A percentile compares a stretch with the other conserved stretches of the same genome.
Evolutionary conservation across 1,140 invertebrate species (phyloP).

Genomic region (Diuraphis noxia): DNA sequence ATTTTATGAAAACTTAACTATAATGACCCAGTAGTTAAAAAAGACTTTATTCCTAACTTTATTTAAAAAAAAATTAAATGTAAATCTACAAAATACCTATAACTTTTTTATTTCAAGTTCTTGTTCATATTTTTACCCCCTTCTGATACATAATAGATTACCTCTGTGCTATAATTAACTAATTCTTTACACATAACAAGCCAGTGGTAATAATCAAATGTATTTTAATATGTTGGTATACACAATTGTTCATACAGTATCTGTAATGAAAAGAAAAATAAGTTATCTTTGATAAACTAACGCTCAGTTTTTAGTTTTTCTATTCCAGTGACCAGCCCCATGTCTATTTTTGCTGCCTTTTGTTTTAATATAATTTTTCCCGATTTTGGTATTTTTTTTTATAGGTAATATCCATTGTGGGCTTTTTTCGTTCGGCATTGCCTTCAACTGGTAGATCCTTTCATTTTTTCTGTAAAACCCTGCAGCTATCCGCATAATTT

Average conservation of each 20-base stretch:
- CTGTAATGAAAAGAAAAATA: too few relatives aligned
- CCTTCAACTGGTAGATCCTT: background rate
- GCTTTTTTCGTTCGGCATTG: background rate
- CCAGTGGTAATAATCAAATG: background rate
- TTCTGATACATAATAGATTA: background rate
- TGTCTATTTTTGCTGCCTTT: background rate
- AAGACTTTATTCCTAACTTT: background rate
- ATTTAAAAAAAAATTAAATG: background rate
- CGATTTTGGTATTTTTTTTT: background rate
- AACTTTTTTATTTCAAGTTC: background rate
- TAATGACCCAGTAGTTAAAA: background rate
- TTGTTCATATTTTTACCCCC: background rate
- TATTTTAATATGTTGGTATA: too few relatives aligned
- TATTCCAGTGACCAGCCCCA: too few relatives aligned
- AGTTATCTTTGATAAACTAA: too few relatives aligned
- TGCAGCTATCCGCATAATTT: background rate
- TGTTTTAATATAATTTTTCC: background rate
- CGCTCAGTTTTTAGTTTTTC: too few relatives aligned
- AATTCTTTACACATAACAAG: background rate
- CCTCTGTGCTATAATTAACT: background rate
- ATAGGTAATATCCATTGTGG: too few relatives aligned
- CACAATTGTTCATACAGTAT: too few relatives aligned
- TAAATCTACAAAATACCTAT: background rate
- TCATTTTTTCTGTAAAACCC: background rate
- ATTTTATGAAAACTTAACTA: background rate